Evolutionary conservation across 2,797 vertebrate species (phyloP).

Genomic region (Manis javanica): DNA sequence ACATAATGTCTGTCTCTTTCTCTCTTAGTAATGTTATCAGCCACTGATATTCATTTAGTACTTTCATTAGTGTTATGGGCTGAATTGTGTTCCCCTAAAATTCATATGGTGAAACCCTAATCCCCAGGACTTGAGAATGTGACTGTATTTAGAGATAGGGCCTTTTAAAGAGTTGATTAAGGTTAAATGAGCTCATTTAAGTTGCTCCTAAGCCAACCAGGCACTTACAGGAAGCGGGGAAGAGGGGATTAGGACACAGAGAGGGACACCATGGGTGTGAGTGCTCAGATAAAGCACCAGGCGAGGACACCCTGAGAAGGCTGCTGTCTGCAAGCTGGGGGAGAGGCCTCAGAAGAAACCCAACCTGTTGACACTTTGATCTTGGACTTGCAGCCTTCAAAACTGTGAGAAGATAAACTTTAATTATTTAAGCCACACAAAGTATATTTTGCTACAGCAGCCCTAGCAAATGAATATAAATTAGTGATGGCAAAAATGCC

Average conservation of each 20-base stretch:
- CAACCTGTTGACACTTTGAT: background rate
- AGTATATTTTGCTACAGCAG: background rate
- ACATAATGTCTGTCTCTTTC: background rate
- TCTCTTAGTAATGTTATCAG: background rate
- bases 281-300: background rate
- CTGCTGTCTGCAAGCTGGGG: background rate
- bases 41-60: background rate
- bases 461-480: background rate
- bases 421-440: background rate
- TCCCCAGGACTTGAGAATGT: background rate
- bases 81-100: background rate
- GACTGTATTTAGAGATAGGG: background rate
- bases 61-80: background rate
- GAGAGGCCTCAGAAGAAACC: background rate
- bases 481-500: background rate
- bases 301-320: background rate
- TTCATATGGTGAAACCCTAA: background rate
- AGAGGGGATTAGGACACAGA: background rate
- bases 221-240: background rate
- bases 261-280: background rate
- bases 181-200: background rate
- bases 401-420: background rate
- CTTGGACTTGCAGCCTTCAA: background rate
- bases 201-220: background rate
- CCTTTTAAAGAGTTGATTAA: background rate